These are phyloP conservation scores for Odontomachus brunneus DNA, from an alignment of 1,140 invertebrate genomes.

Conservation along the genomic window DNA sequence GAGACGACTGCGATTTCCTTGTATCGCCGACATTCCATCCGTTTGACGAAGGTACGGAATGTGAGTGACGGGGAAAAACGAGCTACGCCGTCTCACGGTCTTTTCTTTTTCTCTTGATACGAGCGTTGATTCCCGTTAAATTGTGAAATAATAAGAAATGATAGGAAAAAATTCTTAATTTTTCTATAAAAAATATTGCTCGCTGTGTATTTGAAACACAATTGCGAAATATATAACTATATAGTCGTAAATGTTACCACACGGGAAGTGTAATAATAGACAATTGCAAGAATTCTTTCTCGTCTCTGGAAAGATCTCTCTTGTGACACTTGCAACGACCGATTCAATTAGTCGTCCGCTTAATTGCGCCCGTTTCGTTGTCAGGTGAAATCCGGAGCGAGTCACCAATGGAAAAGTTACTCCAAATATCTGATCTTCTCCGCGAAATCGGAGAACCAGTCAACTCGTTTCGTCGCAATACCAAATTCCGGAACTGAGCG, in stretches of 20 bases:
- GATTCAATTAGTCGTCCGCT: conserved; percentile 11
- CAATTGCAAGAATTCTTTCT: neutral
- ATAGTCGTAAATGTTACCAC: neutral
- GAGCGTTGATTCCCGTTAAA: conserved; percentile 10
- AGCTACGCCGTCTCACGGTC: neutral
- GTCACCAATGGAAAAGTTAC: conserved; percentile 52
- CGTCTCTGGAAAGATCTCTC: conserved; percentile 12
- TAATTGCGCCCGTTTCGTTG: conserved; percentile 24
- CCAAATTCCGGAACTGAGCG: conserved; percentile 13
- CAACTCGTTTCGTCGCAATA: conserved; percentile 7
- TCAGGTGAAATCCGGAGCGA: conserved; percentile 51
- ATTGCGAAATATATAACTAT: no score
- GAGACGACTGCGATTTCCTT: conserved; percentile 7
- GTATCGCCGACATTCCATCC: conserved; percentile 34
- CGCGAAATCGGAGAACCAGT: conserved; percentile 38
- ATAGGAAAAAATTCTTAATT: no score
- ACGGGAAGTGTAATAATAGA: neutral
- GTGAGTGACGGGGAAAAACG: conserved; percentile 15
- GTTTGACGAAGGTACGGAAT: conserved; percentile 18
- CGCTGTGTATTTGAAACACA: no score
- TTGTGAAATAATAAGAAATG: neutral
- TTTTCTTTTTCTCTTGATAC: no score
- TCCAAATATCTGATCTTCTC: conserved; percentile 40
- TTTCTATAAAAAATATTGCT: no score
- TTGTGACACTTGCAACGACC: neutral